These are phyloP conservation scores for Distichodus sexfasciatus DNA, from an alignment of 2,797 vertebrate species.

Conservation along the genomic window DNA sequence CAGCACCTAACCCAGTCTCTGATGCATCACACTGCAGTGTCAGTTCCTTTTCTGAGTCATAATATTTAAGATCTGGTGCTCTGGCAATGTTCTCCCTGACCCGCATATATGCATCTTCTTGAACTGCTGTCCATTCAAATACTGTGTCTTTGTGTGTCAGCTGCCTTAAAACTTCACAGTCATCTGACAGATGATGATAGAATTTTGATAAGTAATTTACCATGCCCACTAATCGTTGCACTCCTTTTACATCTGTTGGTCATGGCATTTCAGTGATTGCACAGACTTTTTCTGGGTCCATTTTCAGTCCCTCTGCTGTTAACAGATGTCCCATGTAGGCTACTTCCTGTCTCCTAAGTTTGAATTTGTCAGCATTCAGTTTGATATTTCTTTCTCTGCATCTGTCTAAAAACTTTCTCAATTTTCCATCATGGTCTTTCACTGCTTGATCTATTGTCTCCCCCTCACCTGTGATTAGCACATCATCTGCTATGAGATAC, in stretches of 20 bases:
- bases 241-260: slow-evolving; percentile 14
- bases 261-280: slow-evolving; percentile 4
- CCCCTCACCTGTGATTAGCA: not conserved
- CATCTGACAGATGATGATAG: not conserved
- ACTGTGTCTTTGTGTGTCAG: not conserved
- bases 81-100: too few species aligned
- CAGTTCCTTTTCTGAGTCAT: too few species aligned
- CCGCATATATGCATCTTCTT: too few species aligned
- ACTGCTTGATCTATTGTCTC: not conserved
- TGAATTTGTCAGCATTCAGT: not conserved
- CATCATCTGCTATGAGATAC: not conserved
- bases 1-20: not conserved
- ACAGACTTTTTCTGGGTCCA: slow-evolving; percentile 11
- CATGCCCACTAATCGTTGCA: slow-evolving; percentile 15
- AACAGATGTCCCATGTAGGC: not conserved
- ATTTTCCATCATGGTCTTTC: not conserved
- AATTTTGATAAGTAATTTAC: slow-evolving; percentile 8
- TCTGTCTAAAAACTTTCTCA: not conserved
- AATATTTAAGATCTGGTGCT: too few species aligned
- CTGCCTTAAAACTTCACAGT: not conserved
- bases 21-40: not conserved
- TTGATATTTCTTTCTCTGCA: not conserved
- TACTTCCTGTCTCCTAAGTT: not conserved
- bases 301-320: not conserved
- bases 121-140: not conserved